phyloP scores from a whole-genome alignment of 2,888 invertebrate genomes.

The Apodemia duryi region DNA sequence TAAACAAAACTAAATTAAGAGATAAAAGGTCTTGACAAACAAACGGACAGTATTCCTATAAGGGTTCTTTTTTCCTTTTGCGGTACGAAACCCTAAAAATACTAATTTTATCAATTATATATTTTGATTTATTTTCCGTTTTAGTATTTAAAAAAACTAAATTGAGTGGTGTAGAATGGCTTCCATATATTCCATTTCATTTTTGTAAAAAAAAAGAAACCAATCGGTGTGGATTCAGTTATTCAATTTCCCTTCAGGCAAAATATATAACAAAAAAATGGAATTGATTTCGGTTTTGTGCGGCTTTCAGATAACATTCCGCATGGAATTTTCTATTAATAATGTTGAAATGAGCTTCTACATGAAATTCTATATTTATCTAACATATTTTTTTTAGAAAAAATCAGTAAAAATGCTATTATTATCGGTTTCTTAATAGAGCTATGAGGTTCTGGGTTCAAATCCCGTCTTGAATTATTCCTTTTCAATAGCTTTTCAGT shows the following conservation, averaged over 20 bases:
- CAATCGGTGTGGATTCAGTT: not conserved
- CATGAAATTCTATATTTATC: no score
- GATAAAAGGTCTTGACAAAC: no score
- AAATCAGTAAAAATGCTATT: no score
- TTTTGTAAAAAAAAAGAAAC: not conserved
- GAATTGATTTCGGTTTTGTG: slow-evolving; percentile 7
- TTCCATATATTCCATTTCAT: not conserved
- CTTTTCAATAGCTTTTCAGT: no score
- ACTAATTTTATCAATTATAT: not conserved
- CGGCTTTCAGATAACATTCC: not conserved
- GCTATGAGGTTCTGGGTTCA: no score
- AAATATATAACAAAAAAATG: slow-evolving; percentile 1
- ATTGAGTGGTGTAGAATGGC: not conserved
- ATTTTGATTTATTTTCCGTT: not conserved
- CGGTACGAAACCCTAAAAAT: not conserved
- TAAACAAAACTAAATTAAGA: not conserved
- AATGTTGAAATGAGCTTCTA: not conserved
- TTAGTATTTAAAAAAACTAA: not conserved
- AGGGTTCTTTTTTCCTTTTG: no score
- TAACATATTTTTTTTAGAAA: no score
- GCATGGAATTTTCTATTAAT: not conserved
- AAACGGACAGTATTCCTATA: no score
- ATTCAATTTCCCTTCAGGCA: not conserved
- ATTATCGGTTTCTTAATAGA: no score
- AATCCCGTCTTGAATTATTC: no score